Base-by-base conservation (phyloP, 1,140 invertebrate genomes). In the Caerostris darwini region DNA sequence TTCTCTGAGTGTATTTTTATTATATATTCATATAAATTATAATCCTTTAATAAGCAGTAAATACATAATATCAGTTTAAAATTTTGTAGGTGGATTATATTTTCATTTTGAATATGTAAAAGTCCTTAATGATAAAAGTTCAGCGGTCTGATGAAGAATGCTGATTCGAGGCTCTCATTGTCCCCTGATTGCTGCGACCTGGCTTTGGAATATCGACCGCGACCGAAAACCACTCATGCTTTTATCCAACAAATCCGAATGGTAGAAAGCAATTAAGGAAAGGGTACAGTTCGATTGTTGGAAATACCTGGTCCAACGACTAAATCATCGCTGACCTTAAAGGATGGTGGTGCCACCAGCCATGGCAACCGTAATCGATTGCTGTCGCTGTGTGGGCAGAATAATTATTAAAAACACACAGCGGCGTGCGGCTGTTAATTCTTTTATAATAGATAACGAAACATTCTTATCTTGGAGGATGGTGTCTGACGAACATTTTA, bases 181-280 rank as follows among this genome's bases (percentile, higher is more conserved):
- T 2, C 14, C 12, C 7, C 3, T 7, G 56, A 57, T 57, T 57
- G 56, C 81, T 5, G 81, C 4, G 53, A 83, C 17, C 54, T 83
- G 14, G 81, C 50, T n/a, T 86, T 77, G 34, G 10, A 53, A 77
- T 61, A 86, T 86, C 57, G 85, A 86, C 19, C 10, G 57, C 50
- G 3, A 50, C 50, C 8, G 56, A 58, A 58, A 86, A 86, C 19
- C 85, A 34, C 58, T 61, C 57, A 34, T 14, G 58, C 58, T 19
- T 86, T 86, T 58, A 59, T 59, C 56, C 56, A 12, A 8, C 57
- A 6, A 59, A 58, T 86, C 57, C 59, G 61, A 86, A 86, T 59
- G 58, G 19, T 7, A 61, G 85, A 86, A 86, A 86, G 85, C 85
- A 86, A 86, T 86, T 86, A 86, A 86, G 19, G 57, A 34, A 59